Conservation (phyloP, 2,113 vertebrate species). For the Rhinolophus sinicus region DNA sequence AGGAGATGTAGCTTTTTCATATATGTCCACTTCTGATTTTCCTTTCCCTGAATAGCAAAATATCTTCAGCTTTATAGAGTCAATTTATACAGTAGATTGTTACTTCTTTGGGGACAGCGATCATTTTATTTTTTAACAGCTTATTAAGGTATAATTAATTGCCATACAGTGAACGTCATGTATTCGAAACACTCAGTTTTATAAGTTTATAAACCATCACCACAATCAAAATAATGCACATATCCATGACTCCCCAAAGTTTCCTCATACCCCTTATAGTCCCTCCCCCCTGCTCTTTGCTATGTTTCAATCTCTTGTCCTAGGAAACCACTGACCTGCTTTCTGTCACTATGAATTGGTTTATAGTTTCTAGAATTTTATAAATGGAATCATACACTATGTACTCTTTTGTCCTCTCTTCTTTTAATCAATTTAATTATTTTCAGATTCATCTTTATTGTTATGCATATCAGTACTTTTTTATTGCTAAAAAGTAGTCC, state of each 20-base stretch:
- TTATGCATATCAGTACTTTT: not conserved
- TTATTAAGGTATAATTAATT: slow-evolving; percentile 23
- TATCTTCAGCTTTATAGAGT: not conserved
- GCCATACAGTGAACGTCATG: not conserved
- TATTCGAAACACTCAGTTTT: not conserved
- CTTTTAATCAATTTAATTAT: not conserved
- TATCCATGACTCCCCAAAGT: not conserved
- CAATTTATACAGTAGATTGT: not conserved
- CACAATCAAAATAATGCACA: not conserved
- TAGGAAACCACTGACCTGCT: not conserved
- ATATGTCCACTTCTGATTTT: slow-evolving; percentile 37
- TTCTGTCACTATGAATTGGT: not conserved
- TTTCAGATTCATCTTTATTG: not conserved
- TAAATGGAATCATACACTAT: not conserved
- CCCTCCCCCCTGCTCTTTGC: not conserved
- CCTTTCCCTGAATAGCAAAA: slow-evolving; percentile 31
- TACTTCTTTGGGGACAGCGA: not conserved
- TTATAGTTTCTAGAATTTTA: slow-evolving; percentile 26
- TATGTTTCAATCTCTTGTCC: not conserved
- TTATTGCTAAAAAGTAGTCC: not conserved
- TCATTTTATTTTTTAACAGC: slow-evolving; percentile 7
- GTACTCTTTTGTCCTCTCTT: not conserved
- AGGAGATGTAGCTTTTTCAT: not conserved
- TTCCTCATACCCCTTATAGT: not conserved
- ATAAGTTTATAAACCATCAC: not conserved